Evolutionary conservation across 2,113 vertebrate species (phyloP).

Genomic region (Muntiacus reevesi): DNA sequence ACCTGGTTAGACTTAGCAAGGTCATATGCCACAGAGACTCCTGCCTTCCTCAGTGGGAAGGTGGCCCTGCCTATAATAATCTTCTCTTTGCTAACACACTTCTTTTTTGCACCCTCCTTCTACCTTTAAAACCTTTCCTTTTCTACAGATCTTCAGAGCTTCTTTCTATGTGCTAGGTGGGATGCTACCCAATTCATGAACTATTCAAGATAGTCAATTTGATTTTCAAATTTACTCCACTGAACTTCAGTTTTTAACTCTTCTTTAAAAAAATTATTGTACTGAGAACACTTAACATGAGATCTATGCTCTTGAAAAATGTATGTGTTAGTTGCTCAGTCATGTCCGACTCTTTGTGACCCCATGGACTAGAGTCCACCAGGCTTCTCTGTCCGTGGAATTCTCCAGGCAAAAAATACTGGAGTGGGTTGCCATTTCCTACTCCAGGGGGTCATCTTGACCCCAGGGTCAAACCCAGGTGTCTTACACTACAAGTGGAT

Average conservation of each 20-base stretch:
- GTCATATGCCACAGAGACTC: neutral
- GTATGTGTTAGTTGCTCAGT: neutral
- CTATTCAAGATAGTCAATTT: neutral
- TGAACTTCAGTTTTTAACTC: neutral
- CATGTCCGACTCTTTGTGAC: neutral
- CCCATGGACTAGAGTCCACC: neutral
- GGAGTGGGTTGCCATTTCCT: neutral
- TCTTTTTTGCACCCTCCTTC: neutral
- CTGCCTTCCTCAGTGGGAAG: neutral
- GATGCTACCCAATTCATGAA: neutral
- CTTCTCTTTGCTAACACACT: neutral
- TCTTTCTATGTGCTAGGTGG: too few relatives aligned
- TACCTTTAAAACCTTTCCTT: neutral
- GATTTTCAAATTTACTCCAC: neutral
- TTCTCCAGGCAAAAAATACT: neutral
- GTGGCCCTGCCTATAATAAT: neutral
- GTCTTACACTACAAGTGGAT: neutral
- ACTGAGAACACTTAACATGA: neutral
- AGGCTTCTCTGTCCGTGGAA: neutral
- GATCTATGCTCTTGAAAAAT: too few relatives aligned
- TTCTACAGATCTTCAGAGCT: neutral
- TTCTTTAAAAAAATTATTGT: neutral
- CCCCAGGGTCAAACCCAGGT: neutral
- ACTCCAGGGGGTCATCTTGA: neutral
- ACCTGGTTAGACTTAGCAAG: neutral